Evolutionary conservation across 2,797 vertebrate genomes (phyloP).

Genomic region (Muscicapa comitata): DNA sequence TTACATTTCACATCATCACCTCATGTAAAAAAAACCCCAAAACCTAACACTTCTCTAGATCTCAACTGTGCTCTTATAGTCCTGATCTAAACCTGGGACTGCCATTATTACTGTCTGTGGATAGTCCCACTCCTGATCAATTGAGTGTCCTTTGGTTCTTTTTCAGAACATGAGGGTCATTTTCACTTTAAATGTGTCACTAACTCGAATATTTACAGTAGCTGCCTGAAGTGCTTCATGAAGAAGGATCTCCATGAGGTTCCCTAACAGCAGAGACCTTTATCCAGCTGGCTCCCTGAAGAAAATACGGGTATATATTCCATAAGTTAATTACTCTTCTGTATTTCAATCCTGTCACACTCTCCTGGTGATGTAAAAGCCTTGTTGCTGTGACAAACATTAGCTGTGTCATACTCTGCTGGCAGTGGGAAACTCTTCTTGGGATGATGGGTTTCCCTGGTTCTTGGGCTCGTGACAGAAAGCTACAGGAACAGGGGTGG

Average conservation of each 20-base stretch:
- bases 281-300: not conserved
- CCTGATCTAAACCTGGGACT: not conserved
- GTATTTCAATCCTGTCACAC: not conserved
- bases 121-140: not conserved
- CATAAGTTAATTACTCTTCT: not conserved
- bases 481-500: not conserved
- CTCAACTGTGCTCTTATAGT: not conserved
- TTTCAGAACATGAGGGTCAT: not conserved
- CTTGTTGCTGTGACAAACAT: not conserved
- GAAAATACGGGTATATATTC: not conserved
- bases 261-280: not conserved
- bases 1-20: not conserved
- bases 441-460: not conserved
- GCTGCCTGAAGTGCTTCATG: not conserved
- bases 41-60: not conserved
- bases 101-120: not conserved
- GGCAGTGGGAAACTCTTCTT: not conserved
- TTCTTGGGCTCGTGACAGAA: not conserved
- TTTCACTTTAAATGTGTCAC: not conserved
- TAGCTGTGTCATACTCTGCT: not conserved
- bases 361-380: not conserved
- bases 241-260: not conserved
- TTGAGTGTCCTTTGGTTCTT: not conserved
- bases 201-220: not conserved
- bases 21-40: not conserved